A percentile compares a stretch with the other conserved stretches of the same genome.
These are phyloP conservation scores for Monochamus alternatus DNA, from an alignment of 2,888 invertebrate genomes.

Conservation along the genomic window DNA sequence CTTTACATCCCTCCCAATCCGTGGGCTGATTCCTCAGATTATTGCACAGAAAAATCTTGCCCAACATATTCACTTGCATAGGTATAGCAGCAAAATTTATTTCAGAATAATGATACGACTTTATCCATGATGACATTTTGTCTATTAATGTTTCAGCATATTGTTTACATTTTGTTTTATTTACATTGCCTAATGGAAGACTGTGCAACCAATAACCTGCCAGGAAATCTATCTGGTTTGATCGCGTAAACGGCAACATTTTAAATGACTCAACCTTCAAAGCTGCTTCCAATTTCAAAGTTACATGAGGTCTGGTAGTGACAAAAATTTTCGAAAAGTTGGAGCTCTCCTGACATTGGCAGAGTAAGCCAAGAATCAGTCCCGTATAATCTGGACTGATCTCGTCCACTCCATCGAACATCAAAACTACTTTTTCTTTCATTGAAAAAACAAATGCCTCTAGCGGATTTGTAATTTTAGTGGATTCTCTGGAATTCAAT, in stretches of 20 bases:
- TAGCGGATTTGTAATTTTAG: constrained; percentile 2
- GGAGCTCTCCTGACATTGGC: neutral
- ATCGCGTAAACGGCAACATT: constrained; percentile 6
- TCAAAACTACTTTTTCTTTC: constrained; percentile 5
- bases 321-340: constrained; percentile 33
- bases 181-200: neutral
- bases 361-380: constrained; percentile 3
- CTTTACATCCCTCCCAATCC: constrained; percentile 25
- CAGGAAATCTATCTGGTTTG: constrained; percentile 19
- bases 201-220: constrained; percentile 20
- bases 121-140: neutral
- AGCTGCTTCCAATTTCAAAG: neutral
- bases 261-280: constrained; percentile 19
- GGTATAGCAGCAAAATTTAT: too few relatives aligned
- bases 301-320: constrained; percentile 28
- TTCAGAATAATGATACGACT: too few relatives aligned
- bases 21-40: too few relatives aligned
- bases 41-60: constrained; percentile 16
- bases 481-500: neutral
- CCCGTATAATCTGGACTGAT: constrained; percentile 12
- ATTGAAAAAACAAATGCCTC: constrained; percentile 13
- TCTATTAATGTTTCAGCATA: constrained; percentile 20
- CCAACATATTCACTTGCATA: constrained; percentile 7
- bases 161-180: neutral
- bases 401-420: constrained; percentile 33